Evolutionary conservation across 2,888 invertebrate species (phyloP).

Genomic region (Drosophila villosipedis): DNA sequence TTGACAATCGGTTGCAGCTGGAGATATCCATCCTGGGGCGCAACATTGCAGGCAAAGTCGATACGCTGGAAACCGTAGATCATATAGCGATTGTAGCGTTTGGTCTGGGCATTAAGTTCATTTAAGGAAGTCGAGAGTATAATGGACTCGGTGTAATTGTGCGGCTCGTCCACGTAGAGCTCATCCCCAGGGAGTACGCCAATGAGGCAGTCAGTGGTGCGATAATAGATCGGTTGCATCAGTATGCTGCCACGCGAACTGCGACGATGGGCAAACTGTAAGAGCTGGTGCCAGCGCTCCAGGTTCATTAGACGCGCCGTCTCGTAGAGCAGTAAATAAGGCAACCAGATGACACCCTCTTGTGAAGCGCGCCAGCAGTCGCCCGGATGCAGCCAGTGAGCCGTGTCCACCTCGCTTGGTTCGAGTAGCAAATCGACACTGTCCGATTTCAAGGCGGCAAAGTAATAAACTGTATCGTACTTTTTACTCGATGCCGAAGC

Average conservation of each 20-base stretch:
- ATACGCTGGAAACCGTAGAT: conserved; percentile 63
- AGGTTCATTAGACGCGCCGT: conserved; percentile 88
- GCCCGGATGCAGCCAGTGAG: conserved; percentile 57
- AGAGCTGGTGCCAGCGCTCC: conserved; percentile 87
- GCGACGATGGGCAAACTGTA: conserved; percentile 87
- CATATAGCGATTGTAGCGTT: conserved; percentile 80
- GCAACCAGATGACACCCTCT: conserved; percentile 85
- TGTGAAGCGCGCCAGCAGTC: conserved; percentile 61
- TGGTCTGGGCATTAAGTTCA: conserved; percentile 75
- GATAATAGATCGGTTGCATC: conserved; percentile 86
- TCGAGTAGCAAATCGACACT: conserved; percentile 69
- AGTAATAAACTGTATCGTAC: conserved; percentile 77
- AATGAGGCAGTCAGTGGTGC: conserved; percentile 87
- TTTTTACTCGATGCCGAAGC: conserved; percentile 70
- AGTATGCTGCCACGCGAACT: conserved; percentile 87
- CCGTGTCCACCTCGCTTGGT: conserved; percentile 66
- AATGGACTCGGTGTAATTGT: conserved; percentile 65
- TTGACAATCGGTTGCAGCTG: conserved; percentile 39
- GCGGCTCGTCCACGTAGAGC: conserved; percentile 84
- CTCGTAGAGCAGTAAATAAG: conserved; percentile 92
- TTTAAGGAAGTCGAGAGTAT: conserved; percentile 66
- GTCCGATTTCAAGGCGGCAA: conserved; percentile 54
- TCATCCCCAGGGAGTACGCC: conserved; percentile 88
- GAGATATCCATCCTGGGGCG: conserved; percentile 70
- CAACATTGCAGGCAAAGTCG: conserved; percentile 65